Base-by-base conservation (phyloP, 2,113 vertebrate species). In the Tyrannus savana region DNA sequence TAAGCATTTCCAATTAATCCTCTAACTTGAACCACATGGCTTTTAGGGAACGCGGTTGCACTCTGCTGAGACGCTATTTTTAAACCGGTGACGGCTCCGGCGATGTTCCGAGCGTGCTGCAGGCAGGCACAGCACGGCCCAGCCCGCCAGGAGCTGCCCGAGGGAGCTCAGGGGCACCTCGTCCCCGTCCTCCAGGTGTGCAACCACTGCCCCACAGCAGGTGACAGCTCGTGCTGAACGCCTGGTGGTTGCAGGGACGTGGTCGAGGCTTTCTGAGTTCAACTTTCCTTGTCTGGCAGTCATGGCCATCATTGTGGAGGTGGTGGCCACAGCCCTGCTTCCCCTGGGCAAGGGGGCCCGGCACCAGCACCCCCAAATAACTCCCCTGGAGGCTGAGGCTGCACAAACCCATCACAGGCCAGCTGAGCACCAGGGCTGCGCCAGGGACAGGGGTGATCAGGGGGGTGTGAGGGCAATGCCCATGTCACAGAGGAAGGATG, bases 1-100 rank as follows among this genome's bases (percentile, higher is more conserved):
- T 95, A 97, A 97, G 94, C 94, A 90, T 96, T 95, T 94, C 95
- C 95, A 96, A 96, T 96, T 93, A 97, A 97, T 96, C 93, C 93
- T 79, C 95, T 96, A 96, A 96, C 91, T 96, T 31, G 69, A 96
- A 93, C 91, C 94, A 96, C 96, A 96, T 96, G 95, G 95, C 90
- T 95, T 83, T 84, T 75, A 87, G 89, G 91, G 95, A 97, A 93
- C 75, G 84, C 18, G 58, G 87, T 89, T 89, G 87, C 91, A 58
- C 89, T 89, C 93, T 92, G 89, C 93, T 73, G 77, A 91, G 87
- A 85, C 14, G 50, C 95, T 94, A 96, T 97, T 97, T 96, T 94
- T 96, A 96, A 94, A 76, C 60, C 3, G 11, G 93, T 89, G 95
- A 95, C 42, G 67, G 79, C 84, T 94, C 93, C 21, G 27, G 67